These are phyloP conservation scores for Orius laevigatus DNA, from an alignment of 1,140 invertebrate species.

Conservation along the genomic window DNA sequence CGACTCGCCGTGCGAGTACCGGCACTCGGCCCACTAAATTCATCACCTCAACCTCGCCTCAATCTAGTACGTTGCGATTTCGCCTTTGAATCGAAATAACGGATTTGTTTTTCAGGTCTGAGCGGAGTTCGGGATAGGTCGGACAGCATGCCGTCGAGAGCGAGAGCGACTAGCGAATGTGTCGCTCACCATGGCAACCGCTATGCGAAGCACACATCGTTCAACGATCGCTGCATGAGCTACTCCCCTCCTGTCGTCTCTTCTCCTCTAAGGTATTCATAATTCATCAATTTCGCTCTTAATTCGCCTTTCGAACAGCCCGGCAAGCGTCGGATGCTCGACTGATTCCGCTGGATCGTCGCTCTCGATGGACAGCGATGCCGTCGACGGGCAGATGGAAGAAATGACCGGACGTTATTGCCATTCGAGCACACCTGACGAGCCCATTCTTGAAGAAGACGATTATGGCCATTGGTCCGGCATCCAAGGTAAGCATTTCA, in stretches of 20 bases:
- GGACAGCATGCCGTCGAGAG: constrained; percentile 41
- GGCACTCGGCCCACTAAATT: constrained; percentile 16
- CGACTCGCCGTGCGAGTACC: constrained; percentile 19
- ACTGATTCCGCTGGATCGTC: constrained; percentile 53
- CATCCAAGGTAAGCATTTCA: background rate
- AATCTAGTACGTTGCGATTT: constrained; percentile 6
- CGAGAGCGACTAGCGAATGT: constrained; percentile 20
- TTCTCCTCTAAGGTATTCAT: constrained; percentile 40
- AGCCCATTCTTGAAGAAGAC: constrained; percentile 45
- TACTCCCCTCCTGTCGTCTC: constrained; percentile 44
- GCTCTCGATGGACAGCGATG: constrained; percentile 45
- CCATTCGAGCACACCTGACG: constrained; percentile 44
- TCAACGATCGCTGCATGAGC: constrained; percentile 32
- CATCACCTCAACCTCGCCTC: constrained; percentile 28
- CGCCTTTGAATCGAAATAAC: no score
- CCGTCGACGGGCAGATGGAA: constrained; percentile 18
- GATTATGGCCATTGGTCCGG: constrained; percentile 34
- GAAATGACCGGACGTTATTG: constrained; percentile 26
- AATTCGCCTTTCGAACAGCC: constrained; percentile 18
- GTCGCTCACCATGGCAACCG: constrained; percentile 19
- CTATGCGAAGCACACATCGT: constrained; percentile 34
- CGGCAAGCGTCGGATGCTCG: constrained; percentile 39
- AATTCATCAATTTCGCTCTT: background rate
- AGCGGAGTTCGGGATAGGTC: constrained; percentile 46
- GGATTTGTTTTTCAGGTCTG: constrained; percentile 26